Base-by-base conservation (phyloP, 2,888 invertebrate species). In the Mythimna albipuncta region DNA sequence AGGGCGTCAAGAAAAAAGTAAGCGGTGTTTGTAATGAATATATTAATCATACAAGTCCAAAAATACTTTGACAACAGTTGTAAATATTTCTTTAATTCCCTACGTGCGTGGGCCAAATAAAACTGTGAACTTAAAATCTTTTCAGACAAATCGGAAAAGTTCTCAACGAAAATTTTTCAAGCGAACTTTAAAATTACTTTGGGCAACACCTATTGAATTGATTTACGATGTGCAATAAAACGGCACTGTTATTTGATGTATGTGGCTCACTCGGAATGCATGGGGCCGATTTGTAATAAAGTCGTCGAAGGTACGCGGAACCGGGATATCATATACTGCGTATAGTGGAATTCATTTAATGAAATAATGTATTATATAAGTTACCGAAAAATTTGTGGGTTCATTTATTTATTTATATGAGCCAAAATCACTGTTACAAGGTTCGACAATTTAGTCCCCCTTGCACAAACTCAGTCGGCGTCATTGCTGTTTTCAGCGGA, bases 71-170 rank as follows among this genome's bases (percentile, higher is more conserved):
- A 13, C 38, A 66, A 63, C 38, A 64, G 59, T 61, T 38, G 16
- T n/a, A 80, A 65, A 67, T 54, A 54, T 32, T 55, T 69, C 50
- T 61, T 58, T 4, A 57, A 77, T 67, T 71, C 73, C 64, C 67
- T 79, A 77, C 75, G 76, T 65, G 76, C 63, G 70, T 69, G 58
- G 68, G 70, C 57, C 63, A 79, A 79, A 83, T 84, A 79, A 77
- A 81, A 76, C 62, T 72, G 75, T 72, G 69, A 64, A 64, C 67
- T 72, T 72, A 66, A 75, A 79, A 83, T 79, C 47, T 82, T 87
- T 77, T 81, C 85, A 89, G 91, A 91, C 89, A 91, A 91, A 91
- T 92, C 85, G 88, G 83, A 77, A 82, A 93, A 92, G 88, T 93
- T 92, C 84, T 74, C 83, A 87, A 88, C 88, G 89, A 90, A 90